Percentiles rank a stretch among this genome's conserved stretches.
Conservation (phyloP, 1,140 invertebrate species). For the Aleiodes sp. region DNA sequence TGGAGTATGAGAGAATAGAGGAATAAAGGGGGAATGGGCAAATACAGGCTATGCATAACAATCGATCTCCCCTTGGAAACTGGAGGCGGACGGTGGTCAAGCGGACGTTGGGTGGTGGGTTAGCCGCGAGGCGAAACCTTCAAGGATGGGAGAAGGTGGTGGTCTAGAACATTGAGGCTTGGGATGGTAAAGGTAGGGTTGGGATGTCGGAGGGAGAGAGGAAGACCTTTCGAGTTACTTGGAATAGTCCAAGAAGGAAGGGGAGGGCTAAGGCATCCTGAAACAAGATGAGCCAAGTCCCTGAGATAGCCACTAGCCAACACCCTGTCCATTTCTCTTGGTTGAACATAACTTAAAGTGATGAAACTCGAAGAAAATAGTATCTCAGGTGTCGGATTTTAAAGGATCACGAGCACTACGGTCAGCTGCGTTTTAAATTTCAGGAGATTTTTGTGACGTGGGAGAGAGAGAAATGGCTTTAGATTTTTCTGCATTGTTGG, state of each 20-base stretch:
- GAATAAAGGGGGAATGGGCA: constrained; percentile 56
- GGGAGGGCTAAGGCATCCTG: constrained; percentile 41
- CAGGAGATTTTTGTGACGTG: too few relatives aligned
- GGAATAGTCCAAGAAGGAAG: constrained; percentile 29
- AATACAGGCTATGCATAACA: constrained; percentile 69
- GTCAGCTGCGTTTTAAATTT: background rate
- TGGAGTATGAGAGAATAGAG: too few relatives aligned
- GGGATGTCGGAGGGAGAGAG: background rate
- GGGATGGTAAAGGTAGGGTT: constrained; percentile 44
- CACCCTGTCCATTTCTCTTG: constrained; percentile 49
- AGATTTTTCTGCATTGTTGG: too few relatives aligned
- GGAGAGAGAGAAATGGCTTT: too few relatives aligned
- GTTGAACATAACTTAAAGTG: background rate
- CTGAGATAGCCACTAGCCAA: constrained; percentile 57
- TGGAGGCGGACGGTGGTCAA: constrained; percentile 59
- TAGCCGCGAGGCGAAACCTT: constrained; percentile 46
- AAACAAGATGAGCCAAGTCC: constrained; percentile 53
- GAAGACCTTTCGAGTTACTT: background rate
- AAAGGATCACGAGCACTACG: background rate
- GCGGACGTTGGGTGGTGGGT: constrained; percentile 38
- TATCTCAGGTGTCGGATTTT: background rate
- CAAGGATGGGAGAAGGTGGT: constrained; percentile 41
- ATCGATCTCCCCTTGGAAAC: constrained; percentile 66
- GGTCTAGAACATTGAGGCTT: constrained; percentile 32
- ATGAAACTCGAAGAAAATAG: background rate